These are phyloP conservation scores for Chroicocephalus ridibundus DNA, from an alignment of 2,113 vertebrate genomes.

Conservation along the genomic window DNA sequence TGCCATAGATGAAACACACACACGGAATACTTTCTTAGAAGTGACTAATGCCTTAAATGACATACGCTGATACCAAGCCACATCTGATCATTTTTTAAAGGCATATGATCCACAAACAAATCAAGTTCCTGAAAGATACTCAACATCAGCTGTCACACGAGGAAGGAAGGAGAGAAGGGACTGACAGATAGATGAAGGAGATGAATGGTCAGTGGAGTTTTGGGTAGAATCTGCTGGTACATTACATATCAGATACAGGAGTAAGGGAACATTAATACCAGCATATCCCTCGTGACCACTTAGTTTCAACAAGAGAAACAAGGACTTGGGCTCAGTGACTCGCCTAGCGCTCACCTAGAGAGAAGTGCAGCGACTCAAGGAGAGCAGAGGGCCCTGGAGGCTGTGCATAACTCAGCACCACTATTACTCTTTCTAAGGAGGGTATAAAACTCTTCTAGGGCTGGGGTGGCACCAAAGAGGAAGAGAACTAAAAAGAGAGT, in stretches of 20 bases:
- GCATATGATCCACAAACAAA: constrained; percentile 54
- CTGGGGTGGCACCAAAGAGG: neutral
- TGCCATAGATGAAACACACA: neutral
- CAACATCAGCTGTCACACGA: neutral
- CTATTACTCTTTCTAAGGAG: constrained; percentile 22
- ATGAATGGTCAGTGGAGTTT: neutral
- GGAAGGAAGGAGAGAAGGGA: neutral
- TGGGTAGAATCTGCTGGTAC: neutral
- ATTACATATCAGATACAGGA: neutral
- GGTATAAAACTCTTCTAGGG: constrained; percentile 4
- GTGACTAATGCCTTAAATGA: neutral
- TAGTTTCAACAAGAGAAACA: constrained; percentile 2
- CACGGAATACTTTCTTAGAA: neutral
- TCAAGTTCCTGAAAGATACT: constrained; percentile 25
- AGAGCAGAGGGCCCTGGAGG: neutral
- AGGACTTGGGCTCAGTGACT: neutral
- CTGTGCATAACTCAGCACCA: neutral
- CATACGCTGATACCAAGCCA: constrained; percentile 1
- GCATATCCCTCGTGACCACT: neutral
- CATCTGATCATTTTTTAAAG: constrained; percentile 38
- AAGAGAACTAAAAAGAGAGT: neutral
- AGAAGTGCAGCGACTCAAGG: neutral
- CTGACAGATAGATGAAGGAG: neutral
- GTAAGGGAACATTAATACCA: constrained; percentile 20
- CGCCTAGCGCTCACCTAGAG: neutral